Conservation (phyloP, 2,113 vertebrate species). For the Solea solea region DNA sequence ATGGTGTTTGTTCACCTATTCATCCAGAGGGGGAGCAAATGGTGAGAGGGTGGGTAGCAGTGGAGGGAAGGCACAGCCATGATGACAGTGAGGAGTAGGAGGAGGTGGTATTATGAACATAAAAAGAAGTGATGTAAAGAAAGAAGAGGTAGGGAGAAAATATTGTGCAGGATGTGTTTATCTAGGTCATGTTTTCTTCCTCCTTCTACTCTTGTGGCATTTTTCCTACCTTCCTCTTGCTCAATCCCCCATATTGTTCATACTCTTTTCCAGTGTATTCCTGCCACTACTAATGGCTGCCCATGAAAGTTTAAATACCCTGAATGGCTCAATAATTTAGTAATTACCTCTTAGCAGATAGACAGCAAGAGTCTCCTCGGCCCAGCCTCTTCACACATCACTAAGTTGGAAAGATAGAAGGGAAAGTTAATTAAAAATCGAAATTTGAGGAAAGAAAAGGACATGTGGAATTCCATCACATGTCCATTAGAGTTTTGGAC, state of each 20-base stretch:
- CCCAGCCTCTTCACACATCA: slow-evolving; percentile 1
- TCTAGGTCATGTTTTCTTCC: slow-evolving; percentile 65
- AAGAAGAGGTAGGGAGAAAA: slow-evolving; percentile 18
- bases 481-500: not conserved
- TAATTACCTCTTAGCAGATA: slow-evolving; percentile 69
- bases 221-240: not conserved
- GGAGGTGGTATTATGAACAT: slow-evolving; percentile 9
- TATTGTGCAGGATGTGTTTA: slow-evolving; percentile 34
- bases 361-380: slow-evolving; percentile 22
- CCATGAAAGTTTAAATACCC: slow-evolving; percentile 75
- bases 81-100: slow-evolving; percentile 22
- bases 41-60: slow-evolving; percentile 17
- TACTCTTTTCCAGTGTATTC: not conserved
- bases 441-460: not conserved
- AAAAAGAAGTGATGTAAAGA: slow-evolving; percentile 39
- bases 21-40: slow-evolving; percentile 20
- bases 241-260: slow-evolving; percentile 30
- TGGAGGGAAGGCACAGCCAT: slow-evolving; percentile 12
- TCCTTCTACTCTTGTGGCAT: not conserved
- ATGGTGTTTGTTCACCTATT: not conserved
- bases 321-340: slow-evolving; percentile 77
- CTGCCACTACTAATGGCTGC: slow-evolving; percentile 38
- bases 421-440: slow-evolving; percentile 11
- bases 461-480: not conserved
- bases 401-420: slow-evolving; percentile 1